phyloP scores from a whole-genome alignment of 2,113 vertebrate species.

The Abramis brama region DNA sequence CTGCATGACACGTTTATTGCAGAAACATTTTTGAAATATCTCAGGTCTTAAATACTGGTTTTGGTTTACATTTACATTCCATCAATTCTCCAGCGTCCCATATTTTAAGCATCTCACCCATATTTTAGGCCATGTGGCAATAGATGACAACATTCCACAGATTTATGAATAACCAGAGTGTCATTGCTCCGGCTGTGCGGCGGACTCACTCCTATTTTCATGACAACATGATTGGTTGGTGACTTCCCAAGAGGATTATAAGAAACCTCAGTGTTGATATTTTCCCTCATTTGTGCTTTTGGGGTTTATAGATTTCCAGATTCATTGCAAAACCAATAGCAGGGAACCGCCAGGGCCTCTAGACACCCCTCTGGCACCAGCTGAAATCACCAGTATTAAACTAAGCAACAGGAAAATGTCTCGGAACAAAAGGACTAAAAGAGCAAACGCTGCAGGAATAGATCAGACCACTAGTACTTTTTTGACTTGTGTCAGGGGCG shows the following conservation, averaged over 20 bases:
- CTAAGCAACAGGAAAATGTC: background rate
- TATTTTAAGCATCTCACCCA: slow-evolving; percentile 20
- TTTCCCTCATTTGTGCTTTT: slow-evolving; percentile 26
- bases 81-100: slow-evolving; percentile 18
- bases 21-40: slow-evolving; percentile 43
- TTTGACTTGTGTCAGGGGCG: background rate
- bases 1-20: slow-evolving; percentile 1
- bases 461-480: background rate
- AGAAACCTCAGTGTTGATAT: slow-evolving; percentile 34
- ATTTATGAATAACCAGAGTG: slow-evolving; percentile 44
- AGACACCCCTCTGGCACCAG: slow-evolving; percentile 19
- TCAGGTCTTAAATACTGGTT: slow-evolving; percentile 21
- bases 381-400: slow-evolving; percentile 20
- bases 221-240: slow-evolving; percentile 33
- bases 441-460: slow-evolving; percentile 8
- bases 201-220: background rate
- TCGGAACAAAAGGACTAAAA: background rate
- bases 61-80: slow-evolving; percentile 25
- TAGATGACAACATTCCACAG: slow-evolving; percentile 41
- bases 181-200: slow-evolving; percentile 17
- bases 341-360: background rate
- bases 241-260: slow-evolving; percentile 20
- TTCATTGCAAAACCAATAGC: slow-evolving; percentile 35
- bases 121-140: slow-evolving; percentile 45
- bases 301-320: slow-evolving; percentile 23